Base-by-base conservation (phyloP, 2,888 invertebrate species). In the Chloroclystis v-ata region DNA sequence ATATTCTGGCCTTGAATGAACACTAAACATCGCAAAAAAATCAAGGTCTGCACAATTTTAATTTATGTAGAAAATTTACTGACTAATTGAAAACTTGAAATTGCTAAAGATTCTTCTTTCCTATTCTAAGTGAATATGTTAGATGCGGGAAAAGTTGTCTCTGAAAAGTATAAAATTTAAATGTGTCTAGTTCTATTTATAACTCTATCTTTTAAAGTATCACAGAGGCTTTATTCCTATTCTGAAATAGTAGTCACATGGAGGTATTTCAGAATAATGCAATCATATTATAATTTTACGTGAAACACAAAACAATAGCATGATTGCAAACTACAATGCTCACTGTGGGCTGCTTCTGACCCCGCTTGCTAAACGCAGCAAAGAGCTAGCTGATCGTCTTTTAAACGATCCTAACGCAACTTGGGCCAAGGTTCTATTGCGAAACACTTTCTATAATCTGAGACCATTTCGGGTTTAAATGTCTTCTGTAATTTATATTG, bases 371-470 rank as follows among this genome's bases (percentile, higher is more conserved):
- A 78, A 82, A 82, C 72, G 64, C 66, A 64, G 60, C 67, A 63
- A 77, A 84, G 78, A 76, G 79, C 68, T 61, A 20, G 72, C 71
- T 84, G 82, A 86, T 86, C 82, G 84, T 81, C 80, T 84, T 85
- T 85, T 85, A 85, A 85, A 81, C 69, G 84, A 78, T 85, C 78
- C 75, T 69, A 78, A 72, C 74, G 81, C 77, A 78, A 78, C 33
- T 14, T 14, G 55, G 72, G 79, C 81, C 85, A 87, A 82, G 86
- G 86, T 75, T 63, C 57, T 56, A 54, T 85, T 84, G 72, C 83
- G 67, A 77, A 78, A 84, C 68, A 75, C 84, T 87, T 84, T 87
- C 85, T 82, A 82, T 66, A 79, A 81, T 77, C 75, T 79, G 77
- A 69, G 66, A 62, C 63, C 60, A 20, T 20, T 20, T 20, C 69